Conservation (phyloP, 2,113 vertebrate genomes). For the Pitta sordida region DNA sequence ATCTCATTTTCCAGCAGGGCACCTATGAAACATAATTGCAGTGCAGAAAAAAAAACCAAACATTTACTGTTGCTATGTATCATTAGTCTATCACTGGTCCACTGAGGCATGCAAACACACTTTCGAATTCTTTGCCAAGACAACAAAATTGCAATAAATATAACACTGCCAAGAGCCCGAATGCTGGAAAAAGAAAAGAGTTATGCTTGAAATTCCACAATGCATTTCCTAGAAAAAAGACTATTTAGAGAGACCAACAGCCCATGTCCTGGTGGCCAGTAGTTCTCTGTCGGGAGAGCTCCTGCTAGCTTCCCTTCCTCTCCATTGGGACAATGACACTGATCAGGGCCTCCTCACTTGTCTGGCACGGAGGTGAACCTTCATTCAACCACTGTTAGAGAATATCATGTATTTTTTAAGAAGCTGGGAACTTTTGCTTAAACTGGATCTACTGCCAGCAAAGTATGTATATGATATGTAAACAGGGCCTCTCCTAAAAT, state of each 20-base stretch:
- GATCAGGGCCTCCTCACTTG: background rate
- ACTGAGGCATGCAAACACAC: background rate
- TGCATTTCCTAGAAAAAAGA: background rate
- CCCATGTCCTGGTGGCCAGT: background rate
- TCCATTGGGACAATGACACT: background rate
- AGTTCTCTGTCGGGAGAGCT: background rate
- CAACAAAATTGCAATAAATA: constrained; percentile 13
- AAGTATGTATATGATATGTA: background rate
- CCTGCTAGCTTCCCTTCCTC: background rate
- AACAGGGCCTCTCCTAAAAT: background rate
- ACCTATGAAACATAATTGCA: background rate
- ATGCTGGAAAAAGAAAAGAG: background rate
- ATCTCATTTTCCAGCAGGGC: background rate
- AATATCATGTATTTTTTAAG: background rate
- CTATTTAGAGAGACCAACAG: background rate
- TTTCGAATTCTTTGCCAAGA: constrained; percentile 19
- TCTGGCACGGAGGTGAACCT: background rate
- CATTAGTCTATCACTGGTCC: constrained; percentile 8
- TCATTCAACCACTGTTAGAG: background rate
- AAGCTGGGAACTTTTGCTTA: background rate
- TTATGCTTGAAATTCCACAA: background rate
- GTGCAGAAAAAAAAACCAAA: background rate
- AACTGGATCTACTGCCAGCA: background rate
- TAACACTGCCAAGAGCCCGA: background rate
- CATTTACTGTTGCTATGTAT: background rate